Conservation (phyloP, 2,113 vertebrate genomes). For the Coryphaenoides rupestris region DNA sequence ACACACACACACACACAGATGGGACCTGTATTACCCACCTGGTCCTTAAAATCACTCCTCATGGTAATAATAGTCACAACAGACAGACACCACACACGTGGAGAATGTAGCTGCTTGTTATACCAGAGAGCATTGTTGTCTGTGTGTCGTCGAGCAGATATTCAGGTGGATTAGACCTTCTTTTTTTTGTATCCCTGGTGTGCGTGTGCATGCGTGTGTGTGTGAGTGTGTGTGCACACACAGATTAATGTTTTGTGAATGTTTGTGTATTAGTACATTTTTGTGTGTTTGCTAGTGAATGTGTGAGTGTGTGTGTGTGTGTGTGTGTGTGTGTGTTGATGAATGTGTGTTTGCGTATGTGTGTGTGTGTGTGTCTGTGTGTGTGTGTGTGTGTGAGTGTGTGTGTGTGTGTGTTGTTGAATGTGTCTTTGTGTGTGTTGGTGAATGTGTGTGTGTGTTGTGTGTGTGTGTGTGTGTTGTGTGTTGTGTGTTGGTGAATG, state of each 20-base stretch:
- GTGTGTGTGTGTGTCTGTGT: not conserved
- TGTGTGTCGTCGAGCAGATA: no score
- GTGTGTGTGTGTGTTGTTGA: not conserved
- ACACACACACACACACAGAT: conserved; percentile 6
- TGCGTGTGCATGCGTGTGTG: conserved; percentile 1
- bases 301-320: conserved; percentile 6
- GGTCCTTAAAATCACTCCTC: conserved; percentile 20
- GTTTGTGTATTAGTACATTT: no score
- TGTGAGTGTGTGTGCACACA: not conserved
- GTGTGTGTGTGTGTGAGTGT: not conserved
- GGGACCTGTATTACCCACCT: conserved; percentile 29
- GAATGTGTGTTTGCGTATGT: not conserved
- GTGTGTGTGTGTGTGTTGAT: not conserved
- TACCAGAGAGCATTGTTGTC: not conserved
- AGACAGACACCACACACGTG: not conserved
- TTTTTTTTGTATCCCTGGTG: not conserved
- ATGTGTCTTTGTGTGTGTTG: no score
- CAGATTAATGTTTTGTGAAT: no score
- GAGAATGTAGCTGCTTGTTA: conserved; percentile 11
- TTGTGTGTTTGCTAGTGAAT: not conserved
- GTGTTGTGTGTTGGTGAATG: not conserved
- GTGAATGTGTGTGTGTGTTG: conserved; percentile 4
- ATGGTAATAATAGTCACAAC: conserved; percentile 33
- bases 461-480: conserved; percentile 1
- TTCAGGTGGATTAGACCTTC: no score